Conservation (phyloP, 2,113 vertebrate genomes). For the Pomatorhinus ruficollis region DNA sequence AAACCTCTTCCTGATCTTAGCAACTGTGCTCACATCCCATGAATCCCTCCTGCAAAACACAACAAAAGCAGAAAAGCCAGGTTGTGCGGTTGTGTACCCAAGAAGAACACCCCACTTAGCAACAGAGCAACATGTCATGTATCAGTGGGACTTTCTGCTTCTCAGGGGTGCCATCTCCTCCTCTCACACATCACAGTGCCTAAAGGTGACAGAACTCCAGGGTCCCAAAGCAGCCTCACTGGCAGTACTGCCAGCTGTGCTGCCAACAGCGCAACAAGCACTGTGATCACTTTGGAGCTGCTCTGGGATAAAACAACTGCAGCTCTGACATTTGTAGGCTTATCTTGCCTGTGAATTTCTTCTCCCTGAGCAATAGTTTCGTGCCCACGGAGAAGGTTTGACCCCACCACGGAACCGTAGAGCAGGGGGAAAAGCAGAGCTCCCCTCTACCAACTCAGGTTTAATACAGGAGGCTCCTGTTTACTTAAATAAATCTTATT, state of each 20-base stretch:
- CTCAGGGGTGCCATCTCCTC: neutral
- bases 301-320: neutral
- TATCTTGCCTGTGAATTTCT: neutral
- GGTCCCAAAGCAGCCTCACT: neutral
- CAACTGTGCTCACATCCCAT: neutral
- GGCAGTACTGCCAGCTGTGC: neutral
- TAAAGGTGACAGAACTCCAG: neutral
- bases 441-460: neutral
- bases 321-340: neutral
- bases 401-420: rapidly evolving
- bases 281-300: neutral
- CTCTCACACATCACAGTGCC: neutral
- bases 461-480: neutral
- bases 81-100: rapidly evolving
- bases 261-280: neutral
- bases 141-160: neutral
- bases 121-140: neutral
- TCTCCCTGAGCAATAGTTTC: neutral
- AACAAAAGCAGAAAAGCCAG: neutral
- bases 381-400: neutral
- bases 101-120: neutral
- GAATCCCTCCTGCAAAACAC: neutral
- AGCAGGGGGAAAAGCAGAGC: neutral
- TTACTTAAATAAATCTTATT: neutral
- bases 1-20: neutral